These are phyloP conservation scores for Lamprotornis superbus DNA, from an alignment of 2,113 vertebrate species.

Conservation along the genomic window DNA sequence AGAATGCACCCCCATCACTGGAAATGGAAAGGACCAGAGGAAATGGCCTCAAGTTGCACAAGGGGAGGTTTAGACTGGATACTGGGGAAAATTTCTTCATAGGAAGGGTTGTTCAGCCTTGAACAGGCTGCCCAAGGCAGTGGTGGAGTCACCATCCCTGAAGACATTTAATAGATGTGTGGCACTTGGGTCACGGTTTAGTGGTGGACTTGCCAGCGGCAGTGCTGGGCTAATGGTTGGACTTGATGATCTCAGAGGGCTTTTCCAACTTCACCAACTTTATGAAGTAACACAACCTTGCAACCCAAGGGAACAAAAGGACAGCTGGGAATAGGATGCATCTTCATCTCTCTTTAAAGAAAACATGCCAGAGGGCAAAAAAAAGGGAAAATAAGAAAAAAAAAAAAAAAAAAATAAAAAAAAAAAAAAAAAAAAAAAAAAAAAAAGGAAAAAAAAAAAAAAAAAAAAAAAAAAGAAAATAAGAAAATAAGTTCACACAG, in stretches of 20 bases:
- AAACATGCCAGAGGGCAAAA: neutral
- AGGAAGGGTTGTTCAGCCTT: neutral
- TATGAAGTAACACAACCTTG: fast-evolving
- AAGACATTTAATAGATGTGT: neutral
- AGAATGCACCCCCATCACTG: fast-evolving
- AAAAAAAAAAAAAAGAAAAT: no score
- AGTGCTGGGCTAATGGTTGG: neutral
- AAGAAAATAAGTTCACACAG: neutral
- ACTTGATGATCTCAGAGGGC: neutral
- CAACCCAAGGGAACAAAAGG: neutral
- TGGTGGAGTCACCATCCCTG: neutral
- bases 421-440: no score
- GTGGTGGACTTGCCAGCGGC: neutral
- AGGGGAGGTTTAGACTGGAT: neutral
- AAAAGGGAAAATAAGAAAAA: neutral
- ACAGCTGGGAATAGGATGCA: neutral
- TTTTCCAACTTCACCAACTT: neutral
- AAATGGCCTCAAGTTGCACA: neutral
- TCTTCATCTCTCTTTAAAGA: neutral
- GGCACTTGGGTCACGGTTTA: neutral
- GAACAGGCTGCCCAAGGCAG: neutral
- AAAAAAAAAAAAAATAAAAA: neutral
- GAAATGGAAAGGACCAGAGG: neutral
- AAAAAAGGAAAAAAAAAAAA: fast-evolving
- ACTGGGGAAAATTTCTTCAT: neutral